These are phyloP conservation scores for Heliconius congener DNA, from an alignment of 1,140 invertebrate species.

Conservation along the genomic window DNA sequence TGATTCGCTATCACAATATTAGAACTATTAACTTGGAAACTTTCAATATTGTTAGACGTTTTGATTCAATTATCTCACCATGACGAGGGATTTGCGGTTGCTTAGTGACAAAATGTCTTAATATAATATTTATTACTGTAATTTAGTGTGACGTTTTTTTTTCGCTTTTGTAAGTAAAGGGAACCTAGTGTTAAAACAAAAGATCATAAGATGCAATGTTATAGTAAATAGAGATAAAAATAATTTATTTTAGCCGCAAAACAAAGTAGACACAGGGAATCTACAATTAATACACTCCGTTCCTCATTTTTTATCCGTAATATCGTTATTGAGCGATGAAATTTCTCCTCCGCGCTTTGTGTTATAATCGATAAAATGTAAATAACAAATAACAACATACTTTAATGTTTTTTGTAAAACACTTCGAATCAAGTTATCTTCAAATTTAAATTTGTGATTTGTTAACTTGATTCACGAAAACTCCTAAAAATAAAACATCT, in stretches of 20 bases:
- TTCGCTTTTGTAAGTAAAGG: no score
- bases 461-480: no score
- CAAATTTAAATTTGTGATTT: no score
- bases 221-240: not conserved
- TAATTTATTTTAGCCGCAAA: no score
- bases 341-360: not conserved
- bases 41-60: conserved; percentile 5
- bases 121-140: not conserved
- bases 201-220: no score
- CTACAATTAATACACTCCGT: not conserved
- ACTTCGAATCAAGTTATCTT: no score
- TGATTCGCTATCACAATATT: conserved; percentile 9
- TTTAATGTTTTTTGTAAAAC: no score
- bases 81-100: not conserved
- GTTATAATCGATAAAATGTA: no score
- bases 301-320: not conserved
- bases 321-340: not conserved
- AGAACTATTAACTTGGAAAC: conserved; percentile 5
- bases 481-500: no score
- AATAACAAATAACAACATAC: no score
- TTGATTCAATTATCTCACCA: conserved; percentile 1
- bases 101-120: not conserved
- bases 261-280: not conserved
- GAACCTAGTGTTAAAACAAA: no score
- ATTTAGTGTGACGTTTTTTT: not conserved